Percentiles rank a stretch among this genome's conserved stretches.
Conservation (phyloP, 2,888 invertebrate species). For the Apamea epomidion region DNA sequence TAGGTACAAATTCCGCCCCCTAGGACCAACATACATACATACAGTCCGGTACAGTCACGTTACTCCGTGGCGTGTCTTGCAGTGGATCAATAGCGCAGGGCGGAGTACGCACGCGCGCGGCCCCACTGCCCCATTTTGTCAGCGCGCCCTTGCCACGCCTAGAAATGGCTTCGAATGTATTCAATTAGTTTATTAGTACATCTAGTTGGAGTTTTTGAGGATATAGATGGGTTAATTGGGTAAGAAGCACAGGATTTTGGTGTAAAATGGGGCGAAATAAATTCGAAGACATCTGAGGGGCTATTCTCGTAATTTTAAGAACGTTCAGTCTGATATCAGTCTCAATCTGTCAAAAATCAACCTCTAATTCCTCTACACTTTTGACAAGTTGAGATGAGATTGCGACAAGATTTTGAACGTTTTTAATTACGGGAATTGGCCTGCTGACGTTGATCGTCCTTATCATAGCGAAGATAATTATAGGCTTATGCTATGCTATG, state of each 20-base stretch:
- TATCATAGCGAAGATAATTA: too few species aligned
- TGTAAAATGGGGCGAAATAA: neutral
- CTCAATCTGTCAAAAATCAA: too few species aligned
- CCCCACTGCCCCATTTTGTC: constrained; percentile 45
- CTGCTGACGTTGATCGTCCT: too few species aligned
- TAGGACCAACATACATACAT: constrained; percentile 21
- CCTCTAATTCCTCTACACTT: too few species aligned
- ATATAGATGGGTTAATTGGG: neutral
- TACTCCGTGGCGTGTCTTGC: constrained; percentile 26
- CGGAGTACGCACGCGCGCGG: constrained; percentile 58
- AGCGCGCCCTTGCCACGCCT: constrained; percentile 58
- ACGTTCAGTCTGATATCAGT: too few species aligned
- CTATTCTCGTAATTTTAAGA: too few species aligned
- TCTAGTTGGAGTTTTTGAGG: neutral
- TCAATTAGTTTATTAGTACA: constrained; percentile 42
- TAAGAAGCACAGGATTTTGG: neutral
- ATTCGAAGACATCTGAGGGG: too few species aligned
- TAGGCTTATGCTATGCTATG: too few species aligned
- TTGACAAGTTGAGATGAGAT: too few species aligned
- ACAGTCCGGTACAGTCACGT: constrained; percentile 8
- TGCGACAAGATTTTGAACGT: too few species aligned
- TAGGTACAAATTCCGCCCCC: constrained; percentile 12
- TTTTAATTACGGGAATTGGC: too few species aligned
- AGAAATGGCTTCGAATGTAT: constrained; percentile 31
- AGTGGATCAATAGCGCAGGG: constrained; percentile 57